Percentiles rank a stretch among this genome's conserved stretches.
phyloP scores from a whole-genome alignment of 1,140 invertebrate species.

The Octopus sinensis region DNA sequence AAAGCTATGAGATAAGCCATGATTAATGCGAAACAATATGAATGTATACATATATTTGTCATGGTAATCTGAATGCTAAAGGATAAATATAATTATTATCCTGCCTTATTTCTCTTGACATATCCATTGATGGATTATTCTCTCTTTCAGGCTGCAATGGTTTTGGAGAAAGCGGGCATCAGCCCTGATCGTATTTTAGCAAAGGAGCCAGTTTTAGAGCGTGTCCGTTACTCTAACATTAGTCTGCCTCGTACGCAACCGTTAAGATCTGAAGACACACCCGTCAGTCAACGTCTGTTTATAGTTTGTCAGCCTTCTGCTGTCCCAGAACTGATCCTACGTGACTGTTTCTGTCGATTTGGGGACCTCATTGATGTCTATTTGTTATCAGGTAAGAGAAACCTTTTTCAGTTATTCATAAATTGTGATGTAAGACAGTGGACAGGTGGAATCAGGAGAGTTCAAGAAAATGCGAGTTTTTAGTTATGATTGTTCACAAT shows the following conservation, averaged over 20 bases:
- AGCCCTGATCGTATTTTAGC: slow-evolving; percentile 39
- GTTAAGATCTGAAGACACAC: slow-evolving; percentile 70
- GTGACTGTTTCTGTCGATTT: slow-evolving; percentile 87
- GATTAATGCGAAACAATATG: too few species aligned
- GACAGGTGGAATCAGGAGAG: too few species aligned
- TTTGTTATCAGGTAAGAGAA: slow-evolving; percentile 69
- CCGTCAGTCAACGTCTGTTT: slow-evolving; percentile 65
- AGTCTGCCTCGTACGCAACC: slow-evolving; percentile 71
- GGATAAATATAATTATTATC: too few species aligned
- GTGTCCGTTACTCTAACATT: slow-evolving; percentile 63
- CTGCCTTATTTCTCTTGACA: too few species aligned
- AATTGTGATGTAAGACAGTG: background rate
- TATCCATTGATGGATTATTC: background rate
- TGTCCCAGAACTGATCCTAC: slow-evolving; percentile 75
- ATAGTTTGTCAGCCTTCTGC: slow-evolving; percentile 68
- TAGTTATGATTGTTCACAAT: too few species aligned
- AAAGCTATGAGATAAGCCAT: too few species aligned
- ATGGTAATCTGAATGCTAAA: too few species aligned
- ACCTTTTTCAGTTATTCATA: background rate
- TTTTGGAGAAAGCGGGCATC: slow-evolving; percentile 51
- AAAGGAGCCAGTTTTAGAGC: slow-evolving; percentile 47
- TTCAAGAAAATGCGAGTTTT: too few species aligned
- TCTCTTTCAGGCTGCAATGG: slow-evolving; percentile 40
- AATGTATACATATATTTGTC: too few species aligned
- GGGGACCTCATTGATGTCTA: slow-evolving; percentile 90